Evolutionary conservation across 2,113 vertebrate species (phyloP), one percentile per base, ranked within the genome.

Genomic region (Trichechus manatus): DNA sequence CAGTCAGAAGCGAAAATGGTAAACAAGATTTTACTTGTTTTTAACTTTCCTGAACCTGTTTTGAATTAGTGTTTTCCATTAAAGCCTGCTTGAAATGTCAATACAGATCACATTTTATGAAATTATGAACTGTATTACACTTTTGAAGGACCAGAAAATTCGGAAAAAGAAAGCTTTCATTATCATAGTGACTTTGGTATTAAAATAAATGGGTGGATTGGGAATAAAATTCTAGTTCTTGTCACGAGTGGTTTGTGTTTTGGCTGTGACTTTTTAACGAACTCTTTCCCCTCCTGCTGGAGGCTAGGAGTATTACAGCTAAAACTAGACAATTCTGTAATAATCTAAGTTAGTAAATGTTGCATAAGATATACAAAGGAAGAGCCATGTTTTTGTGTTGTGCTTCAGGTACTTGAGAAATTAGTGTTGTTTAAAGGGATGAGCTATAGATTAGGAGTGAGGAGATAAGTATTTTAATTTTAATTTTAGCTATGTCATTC

Each of bases 1-100:
- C 99, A 99, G 98, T 99, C 99, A 98, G 99, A 99, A 98, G 99
- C 99, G 99, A 99, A 99, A 99, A 99, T 99, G 99, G 99, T 99
- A 99, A 99, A 98, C 97, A 96, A 96, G 92, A 93, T 97, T 98
- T 85, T 86, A 70, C 72, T 87, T 94, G 8, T 91, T 79, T 50
- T 87, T 81, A 72, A 4, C 27, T 97, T 87, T 94, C 39, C 96
- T 96, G 15, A 94, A 9, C 25, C n/a, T 61, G 9, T 82, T 93
- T 50, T 84, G 15, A 87, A 93, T 94, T 84, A 20, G 1, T 63
- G 85, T 85, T 94, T 87, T 80, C 61, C 17, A 9, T 79, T 96
- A 82, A 93, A 68, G 1, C 9, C 44, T 86, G 33, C 53, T 92
- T 85, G 68, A 89, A 3, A 29, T 82, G 39, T 63, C 10, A 64